phyloP scores from a whole-genome alignment of 2,888 invertebrate species.

The Machimus rusticus region DNA sequence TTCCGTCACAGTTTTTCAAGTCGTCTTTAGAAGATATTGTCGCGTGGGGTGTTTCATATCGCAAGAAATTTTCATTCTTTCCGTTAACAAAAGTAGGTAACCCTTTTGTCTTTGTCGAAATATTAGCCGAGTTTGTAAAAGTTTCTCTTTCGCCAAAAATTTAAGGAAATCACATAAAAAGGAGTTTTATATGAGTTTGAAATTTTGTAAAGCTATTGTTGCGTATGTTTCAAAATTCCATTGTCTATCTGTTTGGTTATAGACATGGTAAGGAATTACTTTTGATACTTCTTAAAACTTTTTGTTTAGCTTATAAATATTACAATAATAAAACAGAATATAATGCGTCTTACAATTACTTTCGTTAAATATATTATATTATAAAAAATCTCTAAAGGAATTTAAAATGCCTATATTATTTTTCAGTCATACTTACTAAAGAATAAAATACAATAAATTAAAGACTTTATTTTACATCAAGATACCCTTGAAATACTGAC shows the following conservation, averaged over 20 bases:
- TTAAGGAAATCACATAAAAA: background rate
- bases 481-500: background rate
- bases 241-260: background rate
- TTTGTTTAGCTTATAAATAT: background rate
- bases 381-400: background rate
- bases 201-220: background rate
- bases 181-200: background rate
- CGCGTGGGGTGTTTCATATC: background rate
- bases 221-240: background rate
- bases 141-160: background rate
- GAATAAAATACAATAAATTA: background rate
- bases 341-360: background rate
- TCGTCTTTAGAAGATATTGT: background rate
- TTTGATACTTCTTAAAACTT: too few species aligned
- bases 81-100: background rate
- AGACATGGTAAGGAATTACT: too few species aligned
- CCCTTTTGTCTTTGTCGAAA: background rate
- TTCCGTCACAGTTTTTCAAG: background rate
- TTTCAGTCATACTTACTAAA: background rate
- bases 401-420: background rate
- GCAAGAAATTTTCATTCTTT: background rate
- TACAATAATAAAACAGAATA: background rate
- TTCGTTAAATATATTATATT: background rate
- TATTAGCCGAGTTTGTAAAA: background rate
- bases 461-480: background rate